phyloP scores from a whole-genome alignment of 2,797 vertebrate genomes.

The Tapirus indicus region DNA sequence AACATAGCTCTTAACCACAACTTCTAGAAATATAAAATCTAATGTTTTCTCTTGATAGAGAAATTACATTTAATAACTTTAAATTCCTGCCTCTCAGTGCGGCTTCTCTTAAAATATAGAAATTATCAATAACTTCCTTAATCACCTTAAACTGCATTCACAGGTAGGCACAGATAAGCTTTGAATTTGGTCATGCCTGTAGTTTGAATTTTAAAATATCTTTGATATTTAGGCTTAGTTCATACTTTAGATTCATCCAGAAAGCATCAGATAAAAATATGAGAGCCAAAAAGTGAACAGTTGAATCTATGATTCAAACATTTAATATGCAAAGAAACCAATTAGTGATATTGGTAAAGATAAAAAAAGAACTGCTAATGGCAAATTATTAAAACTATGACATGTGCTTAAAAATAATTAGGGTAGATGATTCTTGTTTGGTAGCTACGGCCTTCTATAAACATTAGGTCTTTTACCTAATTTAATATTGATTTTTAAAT shows the following conservation, averaged over 20 bases:
- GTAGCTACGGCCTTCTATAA: not conserved
- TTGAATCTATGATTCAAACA: conserved; percentile 80
- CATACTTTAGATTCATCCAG: conserved; percentile 74
- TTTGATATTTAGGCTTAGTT: conserved; percentile 75
- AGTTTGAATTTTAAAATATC: conserved; percentile 62
- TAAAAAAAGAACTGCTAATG: conserved; percentile 68
- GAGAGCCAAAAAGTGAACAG: conserved; percentile 69
- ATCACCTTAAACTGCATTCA: conserved; percentile 13
- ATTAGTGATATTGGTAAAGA: conserved; percentile 66
- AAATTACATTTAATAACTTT: not conserved
- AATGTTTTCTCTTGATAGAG: not conserved
- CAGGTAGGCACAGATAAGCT: conserved; percentile 50
- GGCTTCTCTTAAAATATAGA: not conserved
- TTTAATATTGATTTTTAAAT: conserved; percentile 37
- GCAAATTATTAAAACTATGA: conserved; percentile 55
- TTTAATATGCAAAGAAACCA: conserved; percentile 58
- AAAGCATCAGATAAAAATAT: conserved; percentile 84
- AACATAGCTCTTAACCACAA: not conserved
- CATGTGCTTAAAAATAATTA: not conserved
- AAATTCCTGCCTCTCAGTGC: not conserved
- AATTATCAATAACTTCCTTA: not conserved
- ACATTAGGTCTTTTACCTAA: not conserved
- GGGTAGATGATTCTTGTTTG: not conserved
- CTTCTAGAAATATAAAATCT: not conserved
- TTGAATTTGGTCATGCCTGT: conserved; percentile 64